Base-by-base conservation (phyloP, 2,113 vertebrate genomes). In the Perca fluviatilis region DNA sequence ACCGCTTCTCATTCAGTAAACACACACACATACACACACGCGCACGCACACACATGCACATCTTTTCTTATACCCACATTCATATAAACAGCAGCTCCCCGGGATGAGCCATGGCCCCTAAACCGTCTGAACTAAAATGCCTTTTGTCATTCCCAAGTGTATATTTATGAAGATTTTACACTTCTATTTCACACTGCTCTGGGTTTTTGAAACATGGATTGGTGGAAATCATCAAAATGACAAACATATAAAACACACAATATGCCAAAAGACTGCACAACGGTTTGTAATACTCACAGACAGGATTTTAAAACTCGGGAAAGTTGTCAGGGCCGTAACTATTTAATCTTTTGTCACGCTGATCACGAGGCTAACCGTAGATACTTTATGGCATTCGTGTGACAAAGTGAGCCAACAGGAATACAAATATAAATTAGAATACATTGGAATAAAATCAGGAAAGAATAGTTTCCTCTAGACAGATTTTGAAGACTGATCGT, bases 141-240 rank as follows among this genome's bases (percentile, higher is more conserved):
- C 73, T 88, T 88, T 86, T 89, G 79, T 90, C 85, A 82, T 83
- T 61, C 79, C 51, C 30, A 56, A 83, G 71, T 79, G 80, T 84
- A 43, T 78, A 85, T 88, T 89, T 84, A 80, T 78, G 73, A 83
- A 72, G 71, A 80, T 87, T 86, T 87, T 73, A 74, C 57, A 80
- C 76, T 72, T 81, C 68, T 63, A 62, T 86, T 86, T 85, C 85
- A 87, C 87, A 74, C 76, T 5, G 66, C 69, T 74, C 58, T 72
- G 77, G 53, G 53, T 85, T 74, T 76, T 72, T 15, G 53, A 84
- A 88, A 74, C 58, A 57, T 11, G 53, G 58, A 51, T 74, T 64
- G 64, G 61, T 67, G 74, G 73, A 83, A 87, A 89, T 86, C 74
- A 78, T 75, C 74, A 83, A 77, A 92, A 84, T 33, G 5, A 21